A percentile compares a stretch with the other conserved stretches of the same genome.
These are phyloP conservation scores for Notechis scutatus DNA, from an alignment of 2,113 vertebrate species.

Conservation along the genomic window DNA sequence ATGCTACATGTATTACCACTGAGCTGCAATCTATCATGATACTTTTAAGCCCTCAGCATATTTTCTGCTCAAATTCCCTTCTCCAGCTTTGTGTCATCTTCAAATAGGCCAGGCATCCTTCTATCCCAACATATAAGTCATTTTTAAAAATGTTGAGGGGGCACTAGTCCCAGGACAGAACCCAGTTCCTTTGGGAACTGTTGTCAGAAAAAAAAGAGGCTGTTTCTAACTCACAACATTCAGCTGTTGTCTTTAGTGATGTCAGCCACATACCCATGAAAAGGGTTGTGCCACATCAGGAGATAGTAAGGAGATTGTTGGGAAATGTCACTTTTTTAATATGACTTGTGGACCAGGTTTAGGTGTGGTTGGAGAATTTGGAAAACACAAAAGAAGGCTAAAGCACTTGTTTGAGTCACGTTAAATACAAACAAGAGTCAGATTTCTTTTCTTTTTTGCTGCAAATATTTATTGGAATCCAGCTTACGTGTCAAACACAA, in stretches of 20 bases:
- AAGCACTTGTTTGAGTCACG: rapidly evolving
- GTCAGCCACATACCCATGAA: not conserved
- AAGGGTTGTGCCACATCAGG: not conserved
- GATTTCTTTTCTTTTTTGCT: not conserved
- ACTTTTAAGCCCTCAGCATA: no score
- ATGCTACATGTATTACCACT: no score
- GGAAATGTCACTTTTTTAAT: not conserved
- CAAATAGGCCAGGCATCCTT: no score
- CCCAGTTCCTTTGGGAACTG: not conserved
- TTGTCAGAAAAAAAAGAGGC: not conserved
- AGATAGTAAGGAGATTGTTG: not conserved
- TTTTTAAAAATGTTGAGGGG: no score
- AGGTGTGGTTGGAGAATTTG: not conserved
- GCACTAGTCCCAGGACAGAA: no score
- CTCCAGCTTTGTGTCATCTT: no score
- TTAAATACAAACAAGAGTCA: not conserved
- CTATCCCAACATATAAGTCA: no score
- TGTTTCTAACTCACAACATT: not conserved
- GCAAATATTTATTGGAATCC: slow-evolving; percentile 62
- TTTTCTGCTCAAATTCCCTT: no score
- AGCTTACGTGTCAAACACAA: slow-evolving; percentile 5
- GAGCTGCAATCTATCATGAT: no score
- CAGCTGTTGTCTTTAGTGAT: not conserved
- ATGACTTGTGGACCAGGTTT: not conserved
- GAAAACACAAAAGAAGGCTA: not conserved